phyloP scores from a whole-genome alignment of 2,888 invertebrate genomes.

The Dioctria linearis region DNA sequence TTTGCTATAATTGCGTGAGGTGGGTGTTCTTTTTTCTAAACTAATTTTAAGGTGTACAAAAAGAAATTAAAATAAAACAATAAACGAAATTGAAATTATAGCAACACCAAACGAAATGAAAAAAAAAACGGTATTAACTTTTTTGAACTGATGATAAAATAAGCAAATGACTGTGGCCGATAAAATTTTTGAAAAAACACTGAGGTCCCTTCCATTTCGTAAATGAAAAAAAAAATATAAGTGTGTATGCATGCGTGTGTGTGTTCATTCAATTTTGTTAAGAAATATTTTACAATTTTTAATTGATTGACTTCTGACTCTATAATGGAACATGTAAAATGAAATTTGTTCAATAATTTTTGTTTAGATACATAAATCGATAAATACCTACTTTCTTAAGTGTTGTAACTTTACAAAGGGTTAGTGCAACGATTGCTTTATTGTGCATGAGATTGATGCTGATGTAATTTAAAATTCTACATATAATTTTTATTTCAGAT shows the following conservation, averaged over 20 bases:
- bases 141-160: slow-evolving; percentile 32
- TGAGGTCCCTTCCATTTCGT: neutral
- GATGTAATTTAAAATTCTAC: neutral
- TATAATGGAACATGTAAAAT: too few species aligned
- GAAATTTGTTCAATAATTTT: too few species aligned
- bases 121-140: slow-evolving; percentile 22
- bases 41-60: slow-evolving; percentile 48
- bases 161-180: slow-evolving; percentile 15
- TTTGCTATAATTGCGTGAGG: neutral
- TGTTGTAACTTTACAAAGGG: neutral
- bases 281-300: too few species aligned
- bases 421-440: slow-evolving; percentile 5
- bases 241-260: neutral
- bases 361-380: too few species aligned
- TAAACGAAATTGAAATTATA: slow-evolving; percentile 24
- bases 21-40: slow-evolving; percentile 41
- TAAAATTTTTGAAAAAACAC: neutral
- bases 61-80: slow-evolving; percentile 4
- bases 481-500: neutral
- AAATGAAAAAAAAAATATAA: neutral
- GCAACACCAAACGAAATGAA: neutral
- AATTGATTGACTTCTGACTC: too few species aligned
- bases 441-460: neutral
- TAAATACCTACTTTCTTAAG: neutral
- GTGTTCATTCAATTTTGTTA: too few species aligned